Evolutionary conservation across 2,797 vertebrate species (phyloP), one percentile per base, ranked within the genome.

Genomic region (Erpetoichthys calabaricus): DNA sequence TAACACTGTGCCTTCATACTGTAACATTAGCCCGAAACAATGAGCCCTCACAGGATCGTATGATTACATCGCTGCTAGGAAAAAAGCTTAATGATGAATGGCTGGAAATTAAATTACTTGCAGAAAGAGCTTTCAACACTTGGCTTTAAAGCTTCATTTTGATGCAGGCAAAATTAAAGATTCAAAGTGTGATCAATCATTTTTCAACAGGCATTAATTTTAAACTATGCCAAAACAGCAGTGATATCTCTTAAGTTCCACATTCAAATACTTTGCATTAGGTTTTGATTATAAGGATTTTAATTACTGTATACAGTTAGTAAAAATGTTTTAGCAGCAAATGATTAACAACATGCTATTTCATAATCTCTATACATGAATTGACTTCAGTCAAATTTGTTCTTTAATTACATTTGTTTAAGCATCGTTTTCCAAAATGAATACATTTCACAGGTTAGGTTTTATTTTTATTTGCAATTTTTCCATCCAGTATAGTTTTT

Each of bases 1-100:
- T 63, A 72, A 70, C 68, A 62, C 64, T 62, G 62, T 42, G 58
- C 68, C 65, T 67, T 72, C 62, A 71, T 62, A 64, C 55, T 64
- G 63, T 72, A 68, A 66, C 59, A 57, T 59, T 60, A 66, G 64
- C 57, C 58, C 56, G 56, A 54, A 57, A 76, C 71, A 75, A 69
- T 70, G 65, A 59, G 47, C 52, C 65, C 62, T 70, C 66, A 67
- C 61, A 73, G 56, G 61, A 55, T 4, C 52, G 10, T 62, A 56
- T 63, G 57, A 66, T 65, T 70, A 62, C 61, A 60, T 58, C 57
- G 60, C 61, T 56, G 47, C 66, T 67, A 57, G 59, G 25, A 25
- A 49, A 62, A 65, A 54, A 57, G 46, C 52, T 60, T 54, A 62
- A 60, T 59, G 51, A 65, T 60, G 63, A 67, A 55, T 58, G 45